These are phyloP conservation scores for Neopelma chrysocephalum DNA, from an alignment of 2,797 vertebrate species.

Conservation along the genomic window DNA sequence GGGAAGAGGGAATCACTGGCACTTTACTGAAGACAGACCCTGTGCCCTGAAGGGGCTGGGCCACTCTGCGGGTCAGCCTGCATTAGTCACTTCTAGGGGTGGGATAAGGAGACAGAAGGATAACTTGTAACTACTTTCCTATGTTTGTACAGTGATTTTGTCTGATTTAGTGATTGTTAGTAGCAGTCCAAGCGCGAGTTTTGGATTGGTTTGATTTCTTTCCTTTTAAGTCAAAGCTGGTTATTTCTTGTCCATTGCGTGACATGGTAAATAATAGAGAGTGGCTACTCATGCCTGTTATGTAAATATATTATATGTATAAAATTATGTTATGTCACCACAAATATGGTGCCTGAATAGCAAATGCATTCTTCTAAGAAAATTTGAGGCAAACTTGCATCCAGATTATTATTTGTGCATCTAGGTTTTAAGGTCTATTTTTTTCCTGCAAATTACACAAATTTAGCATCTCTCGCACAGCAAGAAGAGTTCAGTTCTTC, in stretches of 20 bases:
- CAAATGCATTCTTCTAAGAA: slow-evolving; percentile 40
- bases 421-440: neutral
- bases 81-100: neutral
- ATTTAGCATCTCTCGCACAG: neutral
- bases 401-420: slow-evolving; percentile 28
- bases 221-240: neutral
- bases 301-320: slow-evolving; percentile 60
- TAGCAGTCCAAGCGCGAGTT: neutral
- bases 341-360: slow-evolving; percentile 32
- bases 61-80: neutral
- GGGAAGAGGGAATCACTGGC: neutral
- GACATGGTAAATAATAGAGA: slow-evolving; percentile 39
- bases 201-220: neutral
- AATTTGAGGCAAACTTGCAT: slow-evolving; percentile 17
- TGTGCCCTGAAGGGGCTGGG: neutral
- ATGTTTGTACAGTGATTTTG: neutral
- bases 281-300: slow-evolving; percentile 11
- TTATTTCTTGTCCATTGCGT: slow-evolving; percentile 47
- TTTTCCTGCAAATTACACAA: slow-evolving; percentile 17
- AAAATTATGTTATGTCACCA: slow-evolving; percentile 49
- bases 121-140: neutral
- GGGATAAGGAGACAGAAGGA: neutral
- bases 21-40: neutral
- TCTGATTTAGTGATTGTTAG: slow-evolving; percentile 6
- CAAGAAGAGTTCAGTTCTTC: slow-evolving; percentile 6